Conservation (phyloP, 1,140 invertebrate species). For the Euborellia annulipes region DNA sequence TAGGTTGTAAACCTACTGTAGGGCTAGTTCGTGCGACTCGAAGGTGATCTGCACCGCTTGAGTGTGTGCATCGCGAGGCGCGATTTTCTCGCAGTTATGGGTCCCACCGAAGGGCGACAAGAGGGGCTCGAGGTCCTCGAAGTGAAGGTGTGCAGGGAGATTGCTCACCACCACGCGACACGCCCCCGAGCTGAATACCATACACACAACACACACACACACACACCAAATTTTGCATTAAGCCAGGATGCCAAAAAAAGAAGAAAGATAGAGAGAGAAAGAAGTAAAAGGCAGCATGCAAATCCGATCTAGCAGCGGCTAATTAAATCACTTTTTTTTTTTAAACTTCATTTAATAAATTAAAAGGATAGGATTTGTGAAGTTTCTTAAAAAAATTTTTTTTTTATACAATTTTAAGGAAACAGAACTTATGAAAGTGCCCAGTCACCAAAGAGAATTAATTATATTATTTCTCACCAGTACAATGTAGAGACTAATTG, state of each 20-base stretch:
- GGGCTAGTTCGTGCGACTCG: conserved; percentile 74
- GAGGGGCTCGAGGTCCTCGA: conserved; percentile 72
- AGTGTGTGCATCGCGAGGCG: conserved; percentile 54
- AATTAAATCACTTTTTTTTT: background rate
- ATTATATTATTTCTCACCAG: no score
- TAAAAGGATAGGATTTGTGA: no score
- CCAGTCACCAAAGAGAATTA: no score
- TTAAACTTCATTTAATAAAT: background rate
- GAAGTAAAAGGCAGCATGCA: background rate
- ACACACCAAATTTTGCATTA: background rate
- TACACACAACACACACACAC: background rate
- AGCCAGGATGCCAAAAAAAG: background rate
- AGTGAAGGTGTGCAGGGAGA: conserved; percentile 57
- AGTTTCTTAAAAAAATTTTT: no score
- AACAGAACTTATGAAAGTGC: no score
- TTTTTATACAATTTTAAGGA: no score
- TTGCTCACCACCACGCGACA: conserved; percentile 60
- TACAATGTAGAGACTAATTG: no score
- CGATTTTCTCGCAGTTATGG: conserved; percentile 67
- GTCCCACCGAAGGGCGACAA: conserved; percentile 63
- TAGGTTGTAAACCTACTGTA: conserved; percentile 85
- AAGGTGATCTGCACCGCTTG: conserved; percentile 70
- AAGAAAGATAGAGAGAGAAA: no score
- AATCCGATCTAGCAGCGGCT: no score
- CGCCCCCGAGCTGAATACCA: background rate